A percentile compares a stretch with the other conserved stretches of the same genome.
These are phyloP conservation scores for Potorous gilbertii DNA, from an alignment of 2,797 vertebrate genomes.

Conservation along the genomic window DNA sequence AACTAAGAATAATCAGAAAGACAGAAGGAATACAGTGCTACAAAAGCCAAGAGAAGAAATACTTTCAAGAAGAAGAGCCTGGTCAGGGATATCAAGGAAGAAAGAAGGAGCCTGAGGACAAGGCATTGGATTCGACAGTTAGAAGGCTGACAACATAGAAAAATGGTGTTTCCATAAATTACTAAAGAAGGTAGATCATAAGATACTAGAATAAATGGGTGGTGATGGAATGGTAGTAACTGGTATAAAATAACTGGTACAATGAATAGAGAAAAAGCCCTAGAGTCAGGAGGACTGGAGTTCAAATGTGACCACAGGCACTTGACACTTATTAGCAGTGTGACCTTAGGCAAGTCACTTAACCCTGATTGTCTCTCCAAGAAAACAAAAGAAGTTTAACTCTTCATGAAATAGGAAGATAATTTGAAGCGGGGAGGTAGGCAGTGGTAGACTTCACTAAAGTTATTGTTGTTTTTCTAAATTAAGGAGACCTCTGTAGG, in stretches of 20 bases:
- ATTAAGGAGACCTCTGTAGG: neutral
- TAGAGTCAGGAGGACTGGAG: no score
- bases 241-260: neutral
- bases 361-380: no score
- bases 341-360: no score
- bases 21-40: neutral
- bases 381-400: neutral
- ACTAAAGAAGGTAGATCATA: neutral
- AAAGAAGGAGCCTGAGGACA: neutral
- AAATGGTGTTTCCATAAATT: neutral
- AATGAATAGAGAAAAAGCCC: no score
- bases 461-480: no score
- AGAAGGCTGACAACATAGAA: neutral
- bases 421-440: neutral
- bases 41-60: neutral
- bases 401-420: neutral
- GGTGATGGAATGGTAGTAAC: neutral
- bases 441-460: no score
- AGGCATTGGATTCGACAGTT: neutral
- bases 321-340: no score
- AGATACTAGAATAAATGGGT: neutral
- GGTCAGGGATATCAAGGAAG: neutral
- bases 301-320: no score
- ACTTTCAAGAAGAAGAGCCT: neutral
- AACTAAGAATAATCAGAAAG: neutral